Evolutionary conservation across 2,113 vertebrate genomes (phyloP).

Genomic region (Calidris pugnax): DNA sequence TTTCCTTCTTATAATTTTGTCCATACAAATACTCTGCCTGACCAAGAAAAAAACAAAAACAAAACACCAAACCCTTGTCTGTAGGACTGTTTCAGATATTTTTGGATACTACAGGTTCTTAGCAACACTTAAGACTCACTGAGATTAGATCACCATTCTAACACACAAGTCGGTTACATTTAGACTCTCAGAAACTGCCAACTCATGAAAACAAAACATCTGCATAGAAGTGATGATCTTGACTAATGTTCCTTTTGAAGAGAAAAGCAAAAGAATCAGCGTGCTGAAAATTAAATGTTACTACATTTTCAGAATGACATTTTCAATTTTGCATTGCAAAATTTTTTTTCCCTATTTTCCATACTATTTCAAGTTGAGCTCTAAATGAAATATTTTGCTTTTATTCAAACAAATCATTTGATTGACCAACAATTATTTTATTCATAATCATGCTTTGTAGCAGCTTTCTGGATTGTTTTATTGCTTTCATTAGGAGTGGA

Average conservation of each 20-base stretch:
- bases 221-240: neutral
- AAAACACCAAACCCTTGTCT: neutral
- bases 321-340: constrained; percentile 2
- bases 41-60: neutral
- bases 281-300: constrained; percentile 4
- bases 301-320: neutral
- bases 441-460: constrained; percentile 2
- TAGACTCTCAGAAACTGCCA: neutral
- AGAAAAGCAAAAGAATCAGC: neutral
- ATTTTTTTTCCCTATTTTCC: neutral
- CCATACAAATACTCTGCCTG: neutral
- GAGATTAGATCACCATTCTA: neutral
- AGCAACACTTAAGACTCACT: neutral
- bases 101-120: neutral
- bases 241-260: constrained; percentile 20
- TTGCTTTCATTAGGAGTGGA: constrained; percentile 14
- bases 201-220: neutral
- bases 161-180: neutral
- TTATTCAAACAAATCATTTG: neutral
- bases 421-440: constrained; percentile 19
- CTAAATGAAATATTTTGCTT: constrained; percentile 7
- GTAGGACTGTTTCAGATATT: neutral
- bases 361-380: constrained; percentile 19
- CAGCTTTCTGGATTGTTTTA: constrained; percentile 1
- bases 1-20: neutral